phyloP scores from a whole-genome alignment of 2,797 vertebrate genomes.

The Gambelia wislizenii region DNA sequence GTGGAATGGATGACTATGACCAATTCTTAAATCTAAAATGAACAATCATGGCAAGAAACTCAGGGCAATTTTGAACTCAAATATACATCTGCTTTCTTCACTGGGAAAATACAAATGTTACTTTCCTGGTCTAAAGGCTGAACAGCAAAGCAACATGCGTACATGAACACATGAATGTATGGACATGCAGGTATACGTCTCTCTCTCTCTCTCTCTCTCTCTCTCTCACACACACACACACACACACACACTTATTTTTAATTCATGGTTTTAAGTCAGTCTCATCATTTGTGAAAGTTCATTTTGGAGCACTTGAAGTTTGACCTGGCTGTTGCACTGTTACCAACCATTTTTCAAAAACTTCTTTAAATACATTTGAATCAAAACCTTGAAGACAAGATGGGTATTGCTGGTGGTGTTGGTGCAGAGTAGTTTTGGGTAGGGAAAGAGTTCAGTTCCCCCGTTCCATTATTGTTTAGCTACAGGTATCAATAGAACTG shows the following conservation, averaged over 20 bases:
- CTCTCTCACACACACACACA: neutral
- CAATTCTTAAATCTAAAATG: neutral
- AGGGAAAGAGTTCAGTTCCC: neutral
- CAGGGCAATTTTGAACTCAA: neutral
- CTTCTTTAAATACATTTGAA: constrained; percentile 42
- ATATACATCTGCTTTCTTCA: neutral
- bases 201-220: too few relatives aligned
- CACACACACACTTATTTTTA: neutral
- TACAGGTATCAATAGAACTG: neutral
- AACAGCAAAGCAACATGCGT: neutral
- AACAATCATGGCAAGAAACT: neutral
- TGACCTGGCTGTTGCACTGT: neutral
- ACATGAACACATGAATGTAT: neutral
- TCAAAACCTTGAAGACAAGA: neutral
- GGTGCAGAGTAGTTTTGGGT: accelerated
- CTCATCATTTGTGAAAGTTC: neutral
- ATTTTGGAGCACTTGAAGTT: neutral
- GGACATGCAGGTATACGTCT: neutral
- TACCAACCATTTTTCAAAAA: constrained; percentile 12
- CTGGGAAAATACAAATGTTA: neutral
- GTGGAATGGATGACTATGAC: neutral
- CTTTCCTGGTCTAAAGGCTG: neutral
- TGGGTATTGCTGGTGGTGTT: neutral
- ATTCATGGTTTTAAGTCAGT: neutral
- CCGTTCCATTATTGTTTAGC: neutral